Percentiles rank a stretch among this genome's conserved stretches.
These are phyloP conservation scores for Channallabes apus DNA, from an alignment of 2,797 vertebrate genomes.

Conservation along the genomic window DNA sequence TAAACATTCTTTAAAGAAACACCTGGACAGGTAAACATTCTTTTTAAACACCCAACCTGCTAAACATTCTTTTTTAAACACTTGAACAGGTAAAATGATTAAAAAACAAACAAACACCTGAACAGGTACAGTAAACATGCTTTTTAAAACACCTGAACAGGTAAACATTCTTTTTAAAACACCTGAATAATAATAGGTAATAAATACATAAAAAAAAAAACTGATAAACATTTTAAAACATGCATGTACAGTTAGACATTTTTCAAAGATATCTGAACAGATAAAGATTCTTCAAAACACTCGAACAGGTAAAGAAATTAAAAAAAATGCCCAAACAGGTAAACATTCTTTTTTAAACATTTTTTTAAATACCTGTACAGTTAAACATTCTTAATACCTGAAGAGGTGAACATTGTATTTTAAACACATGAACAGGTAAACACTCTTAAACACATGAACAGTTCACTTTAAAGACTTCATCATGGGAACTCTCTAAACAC, in stretches of 20 bases:
- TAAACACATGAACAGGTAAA: neutral
- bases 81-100: neutral
- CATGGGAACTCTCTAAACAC: too few relatives aligned
- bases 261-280: too few relatives aligned
- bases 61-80: neutral
- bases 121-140: too few relatives aligned
- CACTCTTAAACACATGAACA: neutral
- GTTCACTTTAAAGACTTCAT: neutral
- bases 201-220: neutral
- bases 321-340: neutral
- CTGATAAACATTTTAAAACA: too few relatives aligned
- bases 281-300: too few relatives aligned
- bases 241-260: too few relatives aligned
- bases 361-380: neutral
- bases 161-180: neutral
- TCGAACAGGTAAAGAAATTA: too few relatives aligned
- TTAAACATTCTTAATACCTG: too few relatives aligned
- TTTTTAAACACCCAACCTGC: too few relatives aligned
- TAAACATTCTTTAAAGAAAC: neutral
- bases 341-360: neutral
- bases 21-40: neutral
- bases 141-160: neutral
- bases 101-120: too few relatives aligned
- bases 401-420: neutral
- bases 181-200: neutral